Conservation (phyloP, 2,888 invertebrate species). For the Agrotis ipsilon region DNA sequence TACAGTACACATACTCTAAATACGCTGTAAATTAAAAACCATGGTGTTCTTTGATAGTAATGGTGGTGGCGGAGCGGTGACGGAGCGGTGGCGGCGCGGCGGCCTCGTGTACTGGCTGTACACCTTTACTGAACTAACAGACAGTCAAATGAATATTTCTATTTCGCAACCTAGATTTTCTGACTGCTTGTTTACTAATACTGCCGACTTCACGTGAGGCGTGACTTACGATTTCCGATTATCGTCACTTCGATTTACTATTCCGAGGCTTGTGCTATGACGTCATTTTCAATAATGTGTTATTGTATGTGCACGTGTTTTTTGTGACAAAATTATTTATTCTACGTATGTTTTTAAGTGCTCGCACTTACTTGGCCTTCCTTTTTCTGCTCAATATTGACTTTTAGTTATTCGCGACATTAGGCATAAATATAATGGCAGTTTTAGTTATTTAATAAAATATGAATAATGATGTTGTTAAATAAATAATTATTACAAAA, state of each 20-base stretch:
- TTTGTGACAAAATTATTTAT: constrained; percentile 18
- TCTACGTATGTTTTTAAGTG: constrained; percentile 1
- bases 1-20: no score
- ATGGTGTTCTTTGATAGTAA: no score
- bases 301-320: constrained; percentile 1
- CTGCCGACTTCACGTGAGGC: background rate
- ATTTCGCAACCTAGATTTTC: background rate
- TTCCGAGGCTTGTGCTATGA: constrained; percentile 14
- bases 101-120: no score
- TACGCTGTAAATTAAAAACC: no score
- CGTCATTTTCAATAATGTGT: constrained; percentile 16
- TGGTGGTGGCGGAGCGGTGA: no score
- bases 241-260: constrained; percentile 18
- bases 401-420: background rate
- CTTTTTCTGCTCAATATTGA: constrained; percentile 12
- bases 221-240: constrained; percentile 37
- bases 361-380: constrained; percentile 2
- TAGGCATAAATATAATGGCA: constrained; percentile 5
- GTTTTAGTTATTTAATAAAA: constrained; percentile 12
- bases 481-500: constrained; percentile 4
- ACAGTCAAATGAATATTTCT: no score
- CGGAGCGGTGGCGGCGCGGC: no score
- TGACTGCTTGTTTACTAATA: constrained; percentile 5
- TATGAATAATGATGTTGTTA: background rate
- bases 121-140: no score